A percentile compares a stretch with the other conserved stretches of the same genome.
These are phyloP conservation scores for Zaprionus ghesquierei DNA, from an alignment of 1,140 invertebrate species.

Conservation along the genomic window DNA sequence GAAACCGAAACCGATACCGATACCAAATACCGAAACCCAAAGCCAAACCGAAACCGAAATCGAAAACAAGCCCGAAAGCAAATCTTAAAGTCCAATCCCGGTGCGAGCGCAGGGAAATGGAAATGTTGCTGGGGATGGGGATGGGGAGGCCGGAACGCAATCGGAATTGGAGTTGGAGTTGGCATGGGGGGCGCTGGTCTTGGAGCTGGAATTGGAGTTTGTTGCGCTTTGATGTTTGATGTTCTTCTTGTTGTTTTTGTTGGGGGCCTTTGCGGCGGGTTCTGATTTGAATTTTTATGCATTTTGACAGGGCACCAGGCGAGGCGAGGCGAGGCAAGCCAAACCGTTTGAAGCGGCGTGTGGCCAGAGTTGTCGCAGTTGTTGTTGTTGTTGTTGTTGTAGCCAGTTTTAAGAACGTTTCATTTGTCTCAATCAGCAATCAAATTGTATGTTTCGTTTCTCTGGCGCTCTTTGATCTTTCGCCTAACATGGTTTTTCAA, in stretches of 20 bases:
- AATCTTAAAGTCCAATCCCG: slow-evolving; percentile 8
- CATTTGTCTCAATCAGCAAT: slow-evolving; percentile 73
- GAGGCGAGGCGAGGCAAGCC: slow-evolving; percentile 5
- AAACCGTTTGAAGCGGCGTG: slow-evolving; percentile 46
- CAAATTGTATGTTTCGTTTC: slow-evolving; percentile 58
- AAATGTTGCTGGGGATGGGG: background rate
- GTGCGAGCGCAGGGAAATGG: no score
- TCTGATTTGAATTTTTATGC: slow-evolving; percentile 78
- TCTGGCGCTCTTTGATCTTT: slow-evolving; percentile 42
- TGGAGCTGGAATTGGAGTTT: slow-evolving; percentile 21
- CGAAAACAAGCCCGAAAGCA: slow-evolving; percentile 14
- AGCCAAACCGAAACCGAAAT: slow-evolving; percentile 4
- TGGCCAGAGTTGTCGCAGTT: slow-evolving; percentile 50
- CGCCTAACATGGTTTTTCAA: slow-evolving; percentile 73
- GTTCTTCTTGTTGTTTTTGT: slow-evolving; percentile 9
- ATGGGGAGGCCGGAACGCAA: background rate
- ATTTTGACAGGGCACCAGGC: slow-evolving; percentile 62
- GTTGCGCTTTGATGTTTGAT: slow-evolving; percentile 64
- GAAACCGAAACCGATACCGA: slow-evolving; percentile 8
- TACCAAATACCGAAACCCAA: slow-evolving; percentile 3
- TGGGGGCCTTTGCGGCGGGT: slow-evolving; percentile 8
- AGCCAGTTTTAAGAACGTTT: slow-evolving; percentile 72
- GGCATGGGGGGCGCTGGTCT: background rate
- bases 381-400: slow-evolving; percentile 15
- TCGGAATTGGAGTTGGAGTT: background rate